phyloP scores from a whole-genome alignment of 1,140 invertebrate species.

The Batillaria attramentaria region DNA sequence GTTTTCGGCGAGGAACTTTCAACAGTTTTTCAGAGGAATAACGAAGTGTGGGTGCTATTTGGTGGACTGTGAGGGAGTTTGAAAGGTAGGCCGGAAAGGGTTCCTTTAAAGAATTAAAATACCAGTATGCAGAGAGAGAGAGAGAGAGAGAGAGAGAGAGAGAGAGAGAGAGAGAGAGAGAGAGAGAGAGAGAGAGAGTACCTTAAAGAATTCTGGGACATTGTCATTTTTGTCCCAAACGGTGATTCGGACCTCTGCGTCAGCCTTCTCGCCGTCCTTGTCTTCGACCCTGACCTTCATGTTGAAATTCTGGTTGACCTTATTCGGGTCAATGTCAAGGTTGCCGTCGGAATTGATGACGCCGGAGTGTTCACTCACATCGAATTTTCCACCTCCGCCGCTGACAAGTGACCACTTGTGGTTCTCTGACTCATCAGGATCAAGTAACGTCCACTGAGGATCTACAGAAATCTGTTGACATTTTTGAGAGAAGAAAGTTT shows the following conservation, averaged over 20 bases:
- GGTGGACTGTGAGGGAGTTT: no score
- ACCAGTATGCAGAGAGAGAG: background rate
- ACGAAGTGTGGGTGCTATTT: no score
- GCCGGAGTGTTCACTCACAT: background rate
- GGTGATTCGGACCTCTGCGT: background rate
- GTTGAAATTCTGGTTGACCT: background rate
- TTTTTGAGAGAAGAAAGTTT: no score
- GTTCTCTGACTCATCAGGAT: background rate
- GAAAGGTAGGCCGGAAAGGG: no score
- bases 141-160: background rate
- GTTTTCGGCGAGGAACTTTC: no score
- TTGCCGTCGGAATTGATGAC: background rate
- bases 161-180: background rate
- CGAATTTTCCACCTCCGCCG: background rate
- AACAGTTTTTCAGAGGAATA: no score
- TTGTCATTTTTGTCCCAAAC: background rate
- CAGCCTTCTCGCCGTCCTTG: background rate
- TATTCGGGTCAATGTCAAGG: background rate
- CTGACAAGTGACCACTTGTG: background rate
- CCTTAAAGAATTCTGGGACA: no score
- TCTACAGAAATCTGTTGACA: background rate
- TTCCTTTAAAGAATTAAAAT: background rate
- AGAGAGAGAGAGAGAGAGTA: no score
- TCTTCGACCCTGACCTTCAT: background rate
- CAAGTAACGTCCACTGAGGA: background rate